Evolutionary conservation across 1,140 invertebrate species (phyloP).

Genomic region (Drosophila pandora): DNA sequence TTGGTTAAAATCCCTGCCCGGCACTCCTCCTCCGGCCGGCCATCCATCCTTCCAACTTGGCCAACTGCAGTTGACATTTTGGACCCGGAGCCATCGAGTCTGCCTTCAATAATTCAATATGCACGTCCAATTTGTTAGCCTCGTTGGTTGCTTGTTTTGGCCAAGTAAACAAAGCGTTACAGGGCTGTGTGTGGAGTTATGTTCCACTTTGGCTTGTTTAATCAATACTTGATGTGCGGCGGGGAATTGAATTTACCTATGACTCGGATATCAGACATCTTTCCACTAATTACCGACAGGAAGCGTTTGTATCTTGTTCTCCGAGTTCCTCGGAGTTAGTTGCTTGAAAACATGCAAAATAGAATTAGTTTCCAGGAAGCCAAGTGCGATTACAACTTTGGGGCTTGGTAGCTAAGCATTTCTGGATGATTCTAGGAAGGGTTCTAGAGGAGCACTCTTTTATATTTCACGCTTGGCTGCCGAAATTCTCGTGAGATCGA

Average conservation of each 20-base stretch:
- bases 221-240: slow-evolving; percentile 43
- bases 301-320: slow-evolving; percentile 22
- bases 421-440: slow-evolving; percentile 44
- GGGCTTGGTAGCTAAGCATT: slow-evolving; percentile 21
- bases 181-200: slow-evolving; percentile 8
- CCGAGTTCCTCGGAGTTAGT: not conserved
- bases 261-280: slow-evolving; percentile 14
- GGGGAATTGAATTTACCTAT: slow-evolving; percentile 13
- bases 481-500: slow-evolving; percentile 72
- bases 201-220: slow-evolving; percentile 44
- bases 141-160: slow-evolving; percentile 57
- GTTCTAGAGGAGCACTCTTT: slow-evolving; percentile 35
- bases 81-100: slow-evolving; percentile 28
- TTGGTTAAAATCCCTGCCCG: not conserved
- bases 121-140: slow-evolving; percentile 46
- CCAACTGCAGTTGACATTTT: slow-evolving; percentile 46
- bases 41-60: slow-evolving; percentile 2
- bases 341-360: slow-evolving; percentile 24
- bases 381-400: slow-evolving; percentile 22
- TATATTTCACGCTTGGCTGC: slow-evolving; percentile 77
- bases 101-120: slow-evolving; percentile 70
- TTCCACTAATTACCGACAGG: slow-evolving; percentile 38
- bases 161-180: slow-evolving; percentile 66
- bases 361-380: slow-evolving; percentile 24
- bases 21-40: not conserved